Base-by-base conservation (phyloP, 1,140 invertebrate genomes). In the Sitobion miscanthi region DNA sequence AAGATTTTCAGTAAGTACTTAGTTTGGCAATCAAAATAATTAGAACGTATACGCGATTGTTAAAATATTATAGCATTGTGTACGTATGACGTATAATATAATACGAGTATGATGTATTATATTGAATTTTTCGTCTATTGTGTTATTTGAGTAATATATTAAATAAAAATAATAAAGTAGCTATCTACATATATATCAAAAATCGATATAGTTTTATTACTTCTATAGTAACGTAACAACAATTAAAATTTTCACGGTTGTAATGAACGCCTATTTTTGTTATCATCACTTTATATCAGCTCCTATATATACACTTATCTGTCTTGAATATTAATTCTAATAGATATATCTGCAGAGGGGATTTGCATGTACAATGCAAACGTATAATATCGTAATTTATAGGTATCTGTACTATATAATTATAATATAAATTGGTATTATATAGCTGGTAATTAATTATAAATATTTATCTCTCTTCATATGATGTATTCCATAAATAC, bases 41-140 rank as follows among this genome's bases (percentile, higher is more conserved):
- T 85, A 52, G n/a, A 49, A 92, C 77, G 91, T 83, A 82, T 82
- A 77, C 62, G 69, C 62, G 69, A 92, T 92, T 89, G 87, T 89
- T 57, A 89, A 89, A 11, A 89, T 77, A 77, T 89, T 57, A 57
- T 57, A 89, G 9, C 45, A 23, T 54, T 52, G 69, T 42, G 57
- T 42, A 23, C n/a, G 0, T 54, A 7, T 47, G 9, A 90, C 21
- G 30, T 57, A 35, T 42, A 20, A 23, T 38, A 35, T n/a, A 23
- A 57, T 62, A 57, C 8, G n/a, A 77, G n/a, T n/a, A n/a, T 77
- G n/a, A n/a, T 77, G 30, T 77, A 77, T 69, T 77, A 77, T 9
- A 86, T 30, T 47, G 25, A 5, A 20, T 47, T 42, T 11, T 85
- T 85, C 83, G 23, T 42, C 38, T 20, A 91, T 91, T 47, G 42